A percentile compares a stretch with the other conserved stretches of the same genome.
These are phyloP conservation scores for Paedocypris micromegethes DNA, from an alignment of 2,797 vertebrate genomes.

Conservation along the genomic window DNA sequence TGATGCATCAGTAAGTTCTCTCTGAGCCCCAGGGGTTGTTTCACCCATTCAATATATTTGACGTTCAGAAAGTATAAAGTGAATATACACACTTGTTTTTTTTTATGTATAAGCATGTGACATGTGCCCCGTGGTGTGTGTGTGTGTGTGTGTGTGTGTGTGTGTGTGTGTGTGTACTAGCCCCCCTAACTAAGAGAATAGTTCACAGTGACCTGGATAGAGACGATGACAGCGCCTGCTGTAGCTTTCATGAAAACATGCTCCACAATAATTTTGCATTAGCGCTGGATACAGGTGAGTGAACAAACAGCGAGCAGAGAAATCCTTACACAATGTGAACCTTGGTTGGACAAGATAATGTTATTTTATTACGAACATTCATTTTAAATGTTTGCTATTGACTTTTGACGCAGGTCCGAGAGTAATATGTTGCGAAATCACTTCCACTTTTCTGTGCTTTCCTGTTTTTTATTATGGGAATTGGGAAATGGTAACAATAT, in stretches of 20 bases:
- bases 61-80: neutral
- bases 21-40: neutral
- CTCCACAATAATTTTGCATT: slow-evolving; percentile 58
- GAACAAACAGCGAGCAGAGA: neutral
- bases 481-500: no score
- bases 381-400: no score
- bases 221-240: slow-evolving; percentile 54
- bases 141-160: slow-evolving; percentile 16
- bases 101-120: slow-evolving; percentile 17
- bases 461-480: no score
- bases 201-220: slow-evolving; percentile 59
- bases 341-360: neutral
- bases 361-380: no score
- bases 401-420: no score
- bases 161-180: slow-evolving; percentile 31
- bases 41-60: neutral
- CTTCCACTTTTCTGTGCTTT: no score
- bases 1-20: slow-evolving; percentile 2
- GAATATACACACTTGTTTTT: neutral
- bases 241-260: slow-evolving; percentile 64
- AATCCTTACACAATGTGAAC: neutral
- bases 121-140: slow-evolving; percentile 13
- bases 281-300: slow-evolving; percentile 71
- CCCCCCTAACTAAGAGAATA: slow-evolving; percentile 28
- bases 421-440: no score